Evolutionary conservation across 2,888 invertebrate species (phyloP).

Genomic region (Lepidocyrtinus sp.): DNA sequence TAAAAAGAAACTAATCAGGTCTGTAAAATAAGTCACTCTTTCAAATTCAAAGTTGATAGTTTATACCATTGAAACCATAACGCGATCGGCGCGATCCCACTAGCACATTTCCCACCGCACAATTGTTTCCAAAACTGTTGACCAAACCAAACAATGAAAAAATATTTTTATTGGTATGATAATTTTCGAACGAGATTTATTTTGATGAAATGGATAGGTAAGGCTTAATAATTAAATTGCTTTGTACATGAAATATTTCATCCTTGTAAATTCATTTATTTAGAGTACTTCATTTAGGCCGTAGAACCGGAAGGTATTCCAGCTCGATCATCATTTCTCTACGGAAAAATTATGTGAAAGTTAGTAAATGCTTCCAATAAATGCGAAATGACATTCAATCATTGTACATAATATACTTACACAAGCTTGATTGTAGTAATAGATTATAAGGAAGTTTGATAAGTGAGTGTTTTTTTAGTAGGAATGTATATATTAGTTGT

Average conservation of each 20-base stretch:
- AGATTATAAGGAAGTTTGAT: background rate
- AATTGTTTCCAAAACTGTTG: too few species aligned
- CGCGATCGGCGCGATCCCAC: conserved; percentile 9
- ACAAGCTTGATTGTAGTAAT: background rate
- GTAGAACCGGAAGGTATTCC: too few species aligned
- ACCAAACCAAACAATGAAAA: background rate
- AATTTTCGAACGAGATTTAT: background rate
- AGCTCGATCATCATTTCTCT: too few species aligned
- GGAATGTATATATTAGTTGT: background rate
- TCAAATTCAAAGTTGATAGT: background rate
- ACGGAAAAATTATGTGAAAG: background rate
- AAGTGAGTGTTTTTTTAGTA: background rate
- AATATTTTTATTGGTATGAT: background rate
- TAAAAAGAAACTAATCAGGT: too few species aligned
- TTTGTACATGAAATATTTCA: conserved; percentile 5
- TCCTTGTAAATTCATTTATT: background rate
- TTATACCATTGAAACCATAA: conserved; percentile 4
- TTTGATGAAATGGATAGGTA: too few species aligned
- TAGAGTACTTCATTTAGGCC: too few species aligned
- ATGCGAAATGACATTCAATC: conserved; percentile 58
- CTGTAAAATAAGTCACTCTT: too few species aligned
- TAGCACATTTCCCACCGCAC: conserved; percentile 43
- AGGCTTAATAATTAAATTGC: background rate
- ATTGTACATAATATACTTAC: conserved; percentile 29
- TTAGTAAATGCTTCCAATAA: background rate